A percentile compares a stretch with the other conserved stretches of the same genome.
phyloP scores from a whole-genome alignment of 2,113 vertebrate species.

The Eulemur macaco region DNA sequence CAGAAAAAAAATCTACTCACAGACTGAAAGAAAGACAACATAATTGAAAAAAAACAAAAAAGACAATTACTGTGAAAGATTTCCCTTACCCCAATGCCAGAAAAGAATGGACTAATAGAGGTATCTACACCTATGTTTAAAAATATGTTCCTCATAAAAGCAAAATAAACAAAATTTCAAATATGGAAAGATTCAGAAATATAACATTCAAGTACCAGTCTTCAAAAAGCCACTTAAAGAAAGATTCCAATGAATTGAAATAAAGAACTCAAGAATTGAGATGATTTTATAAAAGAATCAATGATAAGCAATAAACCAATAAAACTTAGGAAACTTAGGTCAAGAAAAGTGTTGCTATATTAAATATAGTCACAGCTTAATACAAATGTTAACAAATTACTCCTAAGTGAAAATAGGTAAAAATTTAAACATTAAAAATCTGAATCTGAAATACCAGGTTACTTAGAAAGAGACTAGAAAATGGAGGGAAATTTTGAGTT shows the following conservation, averaged over 20 bases:
- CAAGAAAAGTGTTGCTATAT: not conserved
- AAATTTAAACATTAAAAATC: not conserved
- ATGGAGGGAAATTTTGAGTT: not conserved
- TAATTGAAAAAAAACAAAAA: not conserved
- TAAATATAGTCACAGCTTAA: not conserved
- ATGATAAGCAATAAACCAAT: not conserved
- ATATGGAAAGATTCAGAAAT: not conserved
- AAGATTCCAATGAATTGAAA: not conserved
- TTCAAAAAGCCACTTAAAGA: not conserved
- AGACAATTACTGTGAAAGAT: not conserved
- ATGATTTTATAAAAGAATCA: not conserved
- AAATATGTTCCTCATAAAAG: not conserved
- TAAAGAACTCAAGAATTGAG: not conserved
- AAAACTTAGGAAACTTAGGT: not conserved
- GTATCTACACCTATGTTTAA: not conserved
- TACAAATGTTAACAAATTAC: not conserved
- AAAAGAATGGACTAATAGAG: not conserved
- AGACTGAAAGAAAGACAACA: not conserved
- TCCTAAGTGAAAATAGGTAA: not conserved
- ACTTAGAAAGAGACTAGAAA: not conserved
- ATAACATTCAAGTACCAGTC: not conserved
- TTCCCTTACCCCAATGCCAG: not conserved
- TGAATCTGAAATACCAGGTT: not conserved
- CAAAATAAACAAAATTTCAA: not conserved
- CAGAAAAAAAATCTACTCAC: not conserved